Conservation (phyloP, 2,888 invertebrate species). For the Scaptomyza parva region DNA sequence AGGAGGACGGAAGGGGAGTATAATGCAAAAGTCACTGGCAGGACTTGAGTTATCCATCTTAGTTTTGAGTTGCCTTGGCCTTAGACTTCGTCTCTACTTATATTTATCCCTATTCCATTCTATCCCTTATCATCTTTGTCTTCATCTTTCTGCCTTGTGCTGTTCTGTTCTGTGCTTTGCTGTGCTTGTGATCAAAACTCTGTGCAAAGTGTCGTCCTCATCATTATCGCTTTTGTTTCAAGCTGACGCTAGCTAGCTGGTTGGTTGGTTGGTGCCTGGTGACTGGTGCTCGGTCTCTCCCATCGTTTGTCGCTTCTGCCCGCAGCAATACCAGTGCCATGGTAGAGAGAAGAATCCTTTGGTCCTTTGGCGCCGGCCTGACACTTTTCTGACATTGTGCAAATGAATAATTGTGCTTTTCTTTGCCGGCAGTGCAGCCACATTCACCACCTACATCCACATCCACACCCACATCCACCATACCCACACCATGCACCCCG, state of each 20-base stretch:
- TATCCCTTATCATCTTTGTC: slow-evolving; percentile 6
- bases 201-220: slow-evolving; percentile 71
- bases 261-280: slow-evolving; percentile 10
- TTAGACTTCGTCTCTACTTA: slow-evolving; percentile 29
- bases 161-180: slow-evolving; percentile 20
- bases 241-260: slow-evolving; percentile 36
- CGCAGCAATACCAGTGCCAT: slow-evolving; percentile 41
- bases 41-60: slow-evolving; percentile 74
- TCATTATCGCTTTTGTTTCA: slow-evolving; percentile 76
- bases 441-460: slow-evolving; percentile 8
- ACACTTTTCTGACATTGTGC: slow-evolving; percentile 82
- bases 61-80: slow-evolving; percentile 61
- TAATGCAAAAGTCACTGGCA: slow-evolving; percentile 57
- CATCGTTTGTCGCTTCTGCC: slow-evolving; percentile 36
- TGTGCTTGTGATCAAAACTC: slow-evolving; percentile 72
- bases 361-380: slow-evolving; percentile 81
- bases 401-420: slow-evolving; percentile 84
- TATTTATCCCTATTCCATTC: slow-evolving; percentile 7
- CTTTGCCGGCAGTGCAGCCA: slow-evolving; percentile 64
- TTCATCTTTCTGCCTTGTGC: background rate
- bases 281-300: background rate
- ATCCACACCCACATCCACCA: background rate
- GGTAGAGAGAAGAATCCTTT: slow-evolving; percentile 75
- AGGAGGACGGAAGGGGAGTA: slow-evolving; percentile 5
- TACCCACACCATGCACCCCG: slow-evolving; percentile 24